Evolutionary conservation across 2,113 vertebrate genomes (phyloP), one percentile per base, ranked within the genome.

Genomic region (Xiphophorus maculatus): DNA sequence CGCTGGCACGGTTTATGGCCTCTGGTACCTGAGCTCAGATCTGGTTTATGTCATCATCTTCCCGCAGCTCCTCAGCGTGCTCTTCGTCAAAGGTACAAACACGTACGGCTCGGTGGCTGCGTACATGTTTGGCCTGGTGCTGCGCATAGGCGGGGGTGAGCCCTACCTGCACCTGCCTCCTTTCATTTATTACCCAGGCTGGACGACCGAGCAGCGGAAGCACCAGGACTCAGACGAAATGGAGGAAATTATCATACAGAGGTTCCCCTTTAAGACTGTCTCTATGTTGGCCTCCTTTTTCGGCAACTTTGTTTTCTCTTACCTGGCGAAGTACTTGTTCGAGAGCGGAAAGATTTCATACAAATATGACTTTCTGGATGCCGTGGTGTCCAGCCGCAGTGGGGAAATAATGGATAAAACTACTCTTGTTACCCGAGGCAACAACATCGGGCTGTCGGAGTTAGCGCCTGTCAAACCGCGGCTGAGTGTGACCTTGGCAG

Each of bases 21-120:
- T 99, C 67, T 99, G 98, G 98, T 99, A 98, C 93, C 95, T 99
- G 87, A 99, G 98, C 89, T 99, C 98, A 12, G 98, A 99, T 87
- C 95, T 99, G 7, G 96, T 99, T 28, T 99, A 99, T 85, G 98
- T 99, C 92, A 96, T 99, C 92, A 98, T 99, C 93, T 99, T 99
- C 90, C 98, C 98, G 0, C 98, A 99, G 88, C 95, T 99, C 19
- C 84, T 99, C 44, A 97, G 97, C 15, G 98, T 99, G 68, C 93
- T 99, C 4, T 99, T 99, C 29, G 77, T 99, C 80, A 97, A 97
- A 91, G 97, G 97, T 81, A 99, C 98, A 76, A 99, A 99, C 90
- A 99, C 98, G 0, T 99, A 99, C 0, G 98, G 98, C 82, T 97
- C 98, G 0, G 95, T 97, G 71, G 96, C 95, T 1, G 98, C 95